Percentiles rank a stretch among this genome's conserved stretches.
These are phyloP conservation scores for Platyscapa corneri DNA, from an alignment of 1,140 invertebrate genomes.

Conservation along the genomic window DNA sequence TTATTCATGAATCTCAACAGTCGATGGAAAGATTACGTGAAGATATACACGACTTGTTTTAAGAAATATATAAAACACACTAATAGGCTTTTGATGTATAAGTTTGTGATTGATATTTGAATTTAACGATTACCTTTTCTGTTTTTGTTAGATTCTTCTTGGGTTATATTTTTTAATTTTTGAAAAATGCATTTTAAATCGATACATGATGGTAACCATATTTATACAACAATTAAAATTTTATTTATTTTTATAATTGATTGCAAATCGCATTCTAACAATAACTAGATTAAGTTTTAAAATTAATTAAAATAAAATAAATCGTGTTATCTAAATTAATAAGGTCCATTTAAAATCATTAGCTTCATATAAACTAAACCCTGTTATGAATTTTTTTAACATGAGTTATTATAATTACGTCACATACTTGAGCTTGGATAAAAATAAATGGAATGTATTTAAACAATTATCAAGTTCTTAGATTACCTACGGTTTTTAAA, in stretches of 20 bases:
- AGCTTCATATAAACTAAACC: neutral
- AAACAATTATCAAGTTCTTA: neutral
- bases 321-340: neutral
- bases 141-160: neutral
- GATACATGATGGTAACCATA: no score
- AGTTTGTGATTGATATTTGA: constrained; percentile 1
- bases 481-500: neutral
- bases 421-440: neutral
- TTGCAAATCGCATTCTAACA: neutral
- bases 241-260: neutral
- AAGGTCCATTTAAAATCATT: neutral
- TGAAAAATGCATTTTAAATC: neutral
- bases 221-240: no score
- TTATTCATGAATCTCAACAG: neutral
- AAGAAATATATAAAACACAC: constrained; percentile 18
- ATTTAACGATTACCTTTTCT: neutral
- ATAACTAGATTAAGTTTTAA: constrained; percentile 1
- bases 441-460: constrained; percentile 7
- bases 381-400: neutral
- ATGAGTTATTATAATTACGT: neutral
- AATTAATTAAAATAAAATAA: constrained; percentile 4
- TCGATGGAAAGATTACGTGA: constrained; percentile 5
- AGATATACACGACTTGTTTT: constrained; percentile 14
- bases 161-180: neutral
- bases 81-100: constrained; percentile 49